Base-by-base conservation (phyloP, 2,113 vertebrate genomes). In the Eudyptes chrysolophus region DNA sequence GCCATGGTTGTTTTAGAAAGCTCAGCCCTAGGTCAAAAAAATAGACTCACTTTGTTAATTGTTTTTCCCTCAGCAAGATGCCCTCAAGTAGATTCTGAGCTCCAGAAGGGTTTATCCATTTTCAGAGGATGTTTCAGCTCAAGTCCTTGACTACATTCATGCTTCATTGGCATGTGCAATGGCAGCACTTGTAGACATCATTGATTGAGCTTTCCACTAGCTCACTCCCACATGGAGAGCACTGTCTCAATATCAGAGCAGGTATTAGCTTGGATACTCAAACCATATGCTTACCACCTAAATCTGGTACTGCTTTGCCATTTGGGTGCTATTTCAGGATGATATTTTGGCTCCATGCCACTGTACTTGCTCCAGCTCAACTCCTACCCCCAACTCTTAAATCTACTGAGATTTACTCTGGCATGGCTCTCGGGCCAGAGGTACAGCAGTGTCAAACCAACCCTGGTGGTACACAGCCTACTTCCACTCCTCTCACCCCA, bases 351-450 rank as follows among this genome's bases (percentile, higher is more conserved):
- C 65, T 66, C 80, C 4, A 2, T n/a, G 19, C 10, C 49, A 10
- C 40, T 11, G 14, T 40, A 11, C 46, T 86, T 38, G 2, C 29
- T 87, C 51, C 65, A 87, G 38, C 29, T 89, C 92, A 69, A 30
- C 29, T 75, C 26, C 26, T 27, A 48, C 7, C 5, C 34, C 6
- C 16, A 26, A 0, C 51, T 71, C 42, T 66, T 29, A 14, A 19
- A 49, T 20, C 27, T 66, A 4, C 34, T 54, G 64, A 51, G 25
- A 70, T 64, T 65, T 70, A 44, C 27, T 44, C 19, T 52, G 60
- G n/a, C 10, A 10, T 1, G 3, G n/a, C 32, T 40, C 40, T 80
- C 0, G 0, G 42, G 19, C 46, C 60, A 44, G 65, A 46, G n/a
- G 29, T 4, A 36, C 52, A 82, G 40, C 25, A 81, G 29, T 22